phyloP scores from a whole-genome alignment of 35 echinoderm and acorn worm species.

The Apostichopus californicus region DNA sequence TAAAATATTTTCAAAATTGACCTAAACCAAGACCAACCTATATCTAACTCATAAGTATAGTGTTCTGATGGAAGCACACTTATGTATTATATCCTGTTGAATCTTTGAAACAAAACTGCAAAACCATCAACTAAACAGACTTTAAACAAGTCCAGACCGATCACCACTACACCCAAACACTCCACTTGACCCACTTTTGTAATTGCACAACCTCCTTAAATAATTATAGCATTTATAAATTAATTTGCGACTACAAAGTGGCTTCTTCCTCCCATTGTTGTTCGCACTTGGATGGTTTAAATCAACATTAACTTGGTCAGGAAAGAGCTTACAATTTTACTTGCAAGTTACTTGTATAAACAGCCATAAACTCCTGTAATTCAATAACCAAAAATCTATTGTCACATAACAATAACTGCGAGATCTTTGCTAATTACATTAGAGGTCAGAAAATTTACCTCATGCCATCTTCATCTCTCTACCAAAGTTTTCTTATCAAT shows the following conservation, averaged over 20 bases:
- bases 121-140: too few relatives aligned
- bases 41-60: too few relatives aligned
- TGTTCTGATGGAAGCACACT: too few relatives aligned
- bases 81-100: too few relatives aligned
- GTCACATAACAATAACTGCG: constrained; percentile 14
- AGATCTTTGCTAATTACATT: constrained; percentile 25
- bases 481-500: not conserved
- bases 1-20: too few relatives aligned
- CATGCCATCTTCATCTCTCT: not conserved
- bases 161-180: not conserved
- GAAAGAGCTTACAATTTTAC: constrained; percentile 3
- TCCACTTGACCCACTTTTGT: constrained; percentile 13
- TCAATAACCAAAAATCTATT: constrained; percentile 24
- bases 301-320: constrained; percentile 14
- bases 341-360: constrained; percentile 17
- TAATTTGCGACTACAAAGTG: constrained; percentile 33
- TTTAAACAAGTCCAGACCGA: not conserved
- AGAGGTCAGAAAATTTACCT: constrained; percentile 25
- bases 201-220: not conserved
- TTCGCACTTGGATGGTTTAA: constrained; percentile 11
- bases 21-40: too few relatives aligned
- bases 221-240: constrained; percentile 47
- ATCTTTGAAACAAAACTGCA: too few relatives aligned
- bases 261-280: constrained; percentile 12
- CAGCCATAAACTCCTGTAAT: constrained; percentile 9